Evolutionary conservation across 2,113 vertebrate species (phyloP), one percentile per base, ranked within the genome.

Genomic region (Centropus bengalensis): DNA sequence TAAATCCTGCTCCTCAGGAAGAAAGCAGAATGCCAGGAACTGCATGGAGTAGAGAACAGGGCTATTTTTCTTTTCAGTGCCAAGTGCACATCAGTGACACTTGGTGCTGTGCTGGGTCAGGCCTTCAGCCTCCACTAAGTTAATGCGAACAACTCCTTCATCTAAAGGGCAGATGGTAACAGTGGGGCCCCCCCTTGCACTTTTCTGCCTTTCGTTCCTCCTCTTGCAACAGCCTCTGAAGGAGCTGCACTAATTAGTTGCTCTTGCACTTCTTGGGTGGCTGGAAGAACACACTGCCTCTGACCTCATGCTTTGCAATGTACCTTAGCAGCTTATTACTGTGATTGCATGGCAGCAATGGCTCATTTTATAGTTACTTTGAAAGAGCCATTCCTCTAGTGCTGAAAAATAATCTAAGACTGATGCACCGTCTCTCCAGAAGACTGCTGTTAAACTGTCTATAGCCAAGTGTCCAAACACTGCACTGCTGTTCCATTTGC

Each of bases 401-500:
- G 82, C 78, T 89, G 69, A 91, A 94, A 95, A 95, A 96, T 94
- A 95, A 96, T 88, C 92, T 86, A 75, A 91, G 75, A 81, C 58
- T 96, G 93, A 96, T 80, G 83, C 88, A 71, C 74, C 90, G 82
- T 44, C 47, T 86, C 83, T 96, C 81, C 76, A 95, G 86, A 93
- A 97, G 91, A 93, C 77, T 85, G 94, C 94, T 97, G 95, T 95
- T 97, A 93, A 96, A 96, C 94, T 80, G 86, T 91, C 89, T 97
- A 95, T 96, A 97, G 92, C 94, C 86, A 77, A 97, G 89, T 95
- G 95, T 94, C 96, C 96, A 95, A 96, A 95, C 22, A 45, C 82
- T 66, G 88, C 64, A 75, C 88, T 90, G 93, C 95, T 81, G 82
- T 93, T 96, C 96, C 92, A 91, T 97, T 97, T 91, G 93, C 89